phyloP scores from a whole-genome alignment of 2,113 vertebrate genomes.

The Mirounga angustirostris region DNA sequence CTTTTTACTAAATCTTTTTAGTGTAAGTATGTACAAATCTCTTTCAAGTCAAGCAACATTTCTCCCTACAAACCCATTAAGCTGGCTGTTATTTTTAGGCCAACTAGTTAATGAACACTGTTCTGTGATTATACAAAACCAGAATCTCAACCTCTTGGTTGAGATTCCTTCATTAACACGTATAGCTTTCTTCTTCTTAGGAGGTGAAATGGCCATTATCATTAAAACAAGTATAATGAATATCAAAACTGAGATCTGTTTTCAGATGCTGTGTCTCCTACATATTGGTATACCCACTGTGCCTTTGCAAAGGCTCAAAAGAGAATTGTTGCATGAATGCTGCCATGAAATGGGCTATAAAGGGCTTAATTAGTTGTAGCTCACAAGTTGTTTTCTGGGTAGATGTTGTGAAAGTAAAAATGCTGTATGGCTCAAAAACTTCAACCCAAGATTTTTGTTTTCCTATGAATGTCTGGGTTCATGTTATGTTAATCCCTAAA shows the following conservation, averaged over 20 bases:
- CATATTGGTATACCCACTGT: neutral
- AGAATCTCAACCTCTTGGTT: neutral
- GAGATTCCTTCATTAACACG: constrained; percentile 36
- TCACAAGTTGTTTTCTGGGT: neutral
- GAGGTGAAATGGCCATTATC: neutral
- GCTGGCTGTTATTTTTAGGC: constrained; percentile 57
- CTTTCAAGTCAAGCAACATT: constrained; percentile 59
- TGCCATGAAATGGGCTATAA: constrained; percentile 1
- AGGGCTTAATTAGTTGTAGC: neutral
- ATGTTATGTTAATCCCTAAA: neutral
- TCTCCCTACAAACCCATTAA: constrained; percentile 47
- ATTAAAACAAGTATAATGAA: constrained; percentile 18
- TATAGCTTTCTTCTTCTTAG: constrained; percentile 23
- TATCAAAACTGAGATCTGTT: neutral
- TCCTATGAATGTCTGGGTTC: neutral
- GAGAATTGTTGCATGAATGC: neutral
- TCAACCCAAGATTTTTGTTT: neutral
- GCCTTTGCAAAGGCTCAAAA: neutral
- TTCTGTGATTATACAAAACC: constrained; percentile 42
- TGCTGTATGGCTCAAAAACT: neutral
- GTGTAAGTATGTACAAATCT: neutral
- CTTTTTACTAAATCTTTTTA: constrained; percentile 39
- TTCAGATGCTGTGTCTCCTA: neutral
- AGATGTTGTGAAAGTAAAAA: neutral
- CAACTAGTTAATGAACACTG: constrained; percentile 62